Evolutionary conservation across 2,888 invertebrate genomes (phyloP).

Genomic region (Hypolimnas misippus): DNA sequence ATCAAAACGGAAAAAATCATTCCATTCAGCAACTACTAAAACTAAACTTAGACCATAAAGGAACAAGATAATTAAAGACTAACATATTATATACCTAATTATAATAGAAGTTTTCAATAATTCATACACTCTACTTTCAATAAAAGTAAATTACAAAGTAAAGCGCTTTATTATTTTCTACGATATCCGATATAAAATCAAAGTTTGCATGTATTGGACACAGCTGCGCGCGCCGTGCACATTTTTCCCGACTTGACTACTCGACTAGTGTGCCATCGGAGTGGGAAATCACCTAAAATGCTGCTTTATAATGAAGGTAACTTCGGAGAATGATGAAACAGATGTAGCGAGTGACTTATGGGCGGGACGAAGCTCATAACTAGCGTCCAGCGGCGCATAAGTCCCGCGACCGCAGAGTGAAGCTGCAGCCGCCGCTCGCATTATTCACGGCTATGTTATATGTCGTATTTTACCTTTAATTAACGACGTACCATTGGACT

Average conservation of each 20-base stretch:
- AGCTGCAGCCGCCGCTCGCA: slow-evolving; percentile 59
- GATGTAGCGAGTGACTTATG: slow-evolving; percentile 71
- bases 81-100: not conserved
- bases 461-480: slow-evolving; percentile 50
- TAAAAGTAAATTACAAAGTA: slow-evolving; percentile 35
- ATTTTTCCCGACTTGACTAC: slow-evolving; percentile 38
- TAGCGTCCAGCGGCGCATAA: slow-evolving; percentile 73
- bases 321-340: slow-evolving; percentile 64
- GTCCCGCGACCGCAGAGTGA: slow-evolving; percentile 71
- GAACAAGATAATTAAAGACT: not conserved
- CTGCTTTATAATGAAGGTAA: slow-evolving; percentile 54
- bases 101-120: not conserved
- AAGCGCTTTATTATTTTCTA: slow-evolving; percentile 28
- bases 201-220: slow-evolving; percentile 38
- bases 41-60: not conserved
- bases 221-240: slow-evolving; percentile 29
- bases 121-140: slow-evolving; percentile 21
- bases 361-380: slow-evolving; percentile 69
- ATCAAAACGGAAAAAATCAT: too few relatives aligned
- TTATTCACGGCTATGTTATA: slow-evolving; percentile 62
- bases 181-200: slow-evolving; percentile 36
- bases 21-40: too few relatives aligned
- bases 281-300: slow-evolving; percentile 43
- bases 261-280: slow-evolving; percentile 34
- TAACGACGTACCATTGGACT: slow-evolving; percentile 46